Evolutionary conservation across 2,888 invertebrate species (phyloP).

Genomic region (Tethea ocularis): DNA sequence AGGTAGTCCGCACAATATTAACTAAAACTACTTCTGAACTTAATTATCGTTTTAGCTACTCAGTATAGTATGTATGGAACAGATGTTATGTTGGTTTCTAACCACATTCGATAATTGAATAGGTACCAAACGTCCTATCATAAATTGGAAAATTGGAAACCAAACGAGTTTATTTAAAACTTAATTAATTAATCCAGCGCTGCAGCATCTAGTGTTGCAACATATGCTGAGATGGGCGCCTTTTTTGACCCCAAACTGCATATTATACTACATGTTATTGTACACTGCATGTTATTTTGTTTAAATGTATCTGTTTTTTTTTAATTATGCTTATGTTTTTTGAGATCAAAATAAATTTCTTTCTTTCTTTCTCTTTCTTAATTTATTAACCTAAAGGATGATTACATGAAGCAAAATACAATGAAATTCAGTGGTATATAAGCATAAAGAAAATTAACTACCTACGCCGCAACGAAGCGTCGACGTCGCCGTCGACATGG

Average conservation of each 20-base stretch:
- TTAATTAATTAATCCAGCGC: too few species aligned
- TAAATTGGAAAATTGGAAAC: background rate
- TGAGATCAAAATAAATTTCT: too few species aligned
- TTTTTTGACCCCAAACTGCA: too few species aligned
- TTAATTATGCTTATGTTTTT: too few species aligned
- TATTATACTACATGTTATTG: too few species aligned
- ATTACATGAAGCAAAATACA: too few species aligned
- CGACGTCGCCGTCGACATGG: conserved; percentile 20
- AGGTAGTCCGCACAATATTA: conserved; percentile 25
- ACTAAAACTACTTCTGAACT: conserved; percentile 17
- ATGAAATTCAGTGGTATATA: background rate
- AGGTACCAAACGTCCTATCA: background rate
- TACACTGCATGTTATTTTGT: too few species aligned
- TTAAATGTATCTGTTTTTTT: too few species aligned
- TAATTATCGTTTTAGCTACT: background rate
- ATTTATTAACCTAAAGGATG: background rate
- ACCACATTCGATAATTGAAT: background rate
- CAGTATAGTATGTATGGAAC: background rate
- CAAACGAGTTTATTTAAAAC: too few species aligned
- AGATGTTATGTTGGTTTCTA: background rate
- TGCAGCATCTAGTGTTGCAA: too few species aligned
- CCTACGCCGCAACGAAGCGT: background rate
- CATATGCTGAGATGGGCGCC: too few species aligned
- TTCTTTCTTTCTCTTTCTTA: too few species aligned
- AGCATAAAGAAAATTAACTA: background rate